Percentiles rank a stretch among this genome's conserved stretches.
These are phyloP conservation scores for Muscicapa striata DNA, from an alignment of 2,797 vertebrate species.

Conservation along the genomic window DNA sequence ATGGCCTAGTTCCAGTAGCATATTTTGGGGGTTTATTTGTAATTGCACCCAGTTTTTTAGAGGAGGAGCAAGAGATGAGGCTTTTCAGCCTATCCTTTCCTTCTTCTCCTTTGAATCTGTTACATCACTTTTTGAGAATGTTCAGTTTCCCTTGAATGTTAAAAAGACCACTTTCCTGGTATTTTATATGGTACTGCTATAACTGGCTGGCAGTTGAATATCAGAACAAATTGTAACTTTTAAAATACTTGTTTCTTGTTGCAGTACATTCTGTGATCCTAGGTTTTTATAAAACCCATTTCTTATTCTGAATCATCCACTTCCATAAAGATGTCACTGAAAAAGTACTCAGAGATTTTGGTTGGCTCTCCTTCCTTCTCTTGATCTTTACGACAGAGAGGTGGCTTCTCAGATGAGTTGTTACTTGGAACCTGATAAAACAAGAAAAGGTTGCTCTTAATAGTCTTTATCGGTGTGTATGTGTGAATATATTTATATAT, in stretches of 20 bases:
- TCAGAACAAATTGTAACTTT: not conserved
- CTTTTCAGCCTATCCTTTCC: not conserved
- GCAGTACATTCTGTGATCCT: not conserved
- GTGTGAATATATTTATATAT: not conserved
- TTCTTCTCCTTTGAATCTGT: not conserved
- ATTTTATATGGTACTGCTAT: not conserved
- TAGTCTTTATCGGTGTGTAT: not conserved
- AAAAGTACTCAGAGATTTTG: conserved; percentile 86
- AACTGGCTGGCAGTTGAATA: not conserved
- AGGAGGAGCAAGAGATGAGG: not conserved
- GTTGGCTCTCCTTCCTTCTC: conserved; percentile 78
- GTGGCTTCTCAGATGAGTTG: not conserved
- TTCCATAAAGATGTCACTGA: conserved; percentile 93
- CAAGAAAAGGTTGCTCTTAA: conserved; percentile 1
- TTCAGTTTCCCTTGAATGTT: not conserved
- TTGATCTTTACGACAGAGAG: conserved; percentile 18
- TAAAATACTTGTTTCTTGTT: not conserved
- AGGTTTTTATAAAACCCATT: not conserved
- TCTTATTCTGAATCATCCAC: conserved; percentile 82
- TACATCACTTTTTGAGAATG: not conserved
- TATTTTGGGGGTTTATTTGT: not conserved
- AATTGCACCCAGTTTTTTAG: not conserved
- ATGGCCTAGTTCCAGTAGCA: too few relatives aligned
- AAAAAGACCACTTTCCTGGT: too few relatives aligned
- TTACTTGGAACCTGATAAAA: conserved; percentile 66